These are phyloP conservation scores for Syngnathus floridae DNA, from an alignment of 2,113 vertebrate species.

Conservation along the genomic window DNA sequence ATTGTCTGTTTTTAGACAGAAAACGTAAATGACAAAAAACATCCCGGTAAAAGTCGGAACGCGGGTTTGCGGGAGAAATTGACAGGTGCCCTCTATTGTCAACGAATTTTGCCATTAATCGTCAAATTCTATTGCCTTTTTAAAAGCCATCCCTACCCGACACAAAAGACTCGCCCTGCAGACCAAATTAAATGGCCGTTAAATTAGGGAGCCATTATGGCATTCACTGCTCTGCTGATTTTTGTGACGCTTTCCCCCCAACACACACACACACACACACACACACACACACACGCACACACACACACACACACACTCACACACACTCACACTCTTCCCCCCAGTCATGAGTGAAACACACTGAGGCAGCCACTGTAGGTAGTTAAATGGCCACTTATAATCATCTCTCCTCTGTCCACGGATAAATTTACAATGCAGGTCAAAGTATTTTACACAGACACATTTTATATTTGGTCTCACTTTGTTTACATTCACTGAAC, in stretches of 20 bases:
- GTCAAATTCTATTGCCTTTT: conserved; percentile 26
- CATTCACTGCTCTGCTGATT: conserved; percentile 15
- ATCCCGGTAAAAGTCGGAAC: background rate
- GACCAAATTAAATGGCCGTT: conserved; percentile 52
- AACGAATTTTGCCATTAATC: conserved; percentile 36
- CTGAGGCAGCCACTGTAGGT: conserved; percentile 12
- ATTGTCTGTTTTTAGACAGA: background rate
- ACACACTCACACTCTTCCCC: too few species aligned
- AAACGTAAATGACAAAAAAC: background rate
- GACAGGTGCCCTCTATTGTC: conserved; percentile 13
- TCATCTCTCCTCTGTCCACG: background rate
- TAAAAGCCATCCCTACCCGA: conserved; percentile 28
- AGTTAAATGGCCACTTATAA: conserved; percentile 2
- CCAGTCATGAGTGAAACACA: conserved; percentile 20
- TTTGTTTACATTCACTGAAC: background rate
- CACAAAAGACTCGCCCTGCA: conserved; percentile 53
- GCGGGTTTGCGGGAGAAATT: conserved; percentile 4
- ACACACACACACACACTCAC: too few species aligned
- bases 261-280: too few species aligned
- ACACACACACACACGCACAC: too few species aligned
- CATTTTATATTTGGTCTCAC: background rate
- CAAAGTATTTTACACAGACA: background rate
- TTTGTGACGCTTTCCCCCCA: background rate
- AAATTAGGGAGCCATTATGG: conserved; percentile 54
- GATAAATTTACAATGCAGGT: background rate